phyloP scores from a whole-genome alignment of 2,888 invertebrate species.

The Sarcophaga rosellei region DNA sequence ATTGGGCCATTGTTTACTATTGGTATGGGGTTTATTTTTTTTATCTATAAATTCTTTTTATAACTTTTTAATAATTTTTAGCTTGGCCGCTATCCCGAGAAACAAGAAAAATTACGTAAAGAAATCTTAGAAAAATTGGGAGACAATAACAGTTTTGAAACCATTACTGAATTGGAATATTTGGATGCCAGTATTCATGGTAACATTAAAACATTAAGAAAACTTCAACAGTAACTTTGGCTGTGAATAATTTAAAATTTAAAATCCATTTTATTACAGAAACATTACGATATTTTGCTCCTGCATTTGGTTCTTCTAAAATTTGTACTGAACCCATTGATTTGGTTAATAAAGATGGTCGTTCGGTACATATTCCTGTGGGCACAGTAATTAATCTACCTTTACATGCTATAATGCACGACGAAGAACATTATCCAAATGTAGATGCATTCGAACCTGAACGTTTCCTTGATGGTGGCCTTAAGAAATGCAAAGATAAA shows the following conservation, averaged over 20 bases:
- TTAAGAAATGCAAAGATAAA: constrained; percentile 73
- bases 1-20: constrained; percentile 73
- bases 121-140: constrained; percentile 71
- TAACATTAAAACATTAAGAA: constrained; percentile 45
- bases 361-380: constrained; percentile 72
- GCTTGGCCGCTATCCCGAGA: constrained; percentile 73
- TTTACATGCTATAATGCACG: constrained; percentile 72
- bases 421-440: constrained; percentile 75
- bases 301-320: constrained; percentile 70
- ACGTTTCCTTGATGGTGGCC: constrained; percentile 74
- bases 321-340: constrained; percentile 75
- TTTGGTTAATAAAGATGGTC: constrained; percentile 74
- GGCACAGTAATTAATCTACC: constrained; percentile 74
- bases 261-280: constrained; percentile 69
- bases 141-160: constrained; percentile 72
- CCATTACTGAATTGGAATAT: constrained; percentile 74
- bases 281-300: constrained; percentile 74
- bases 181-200: constrained; percentile 77
- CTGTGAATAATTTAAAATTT: not conserved
- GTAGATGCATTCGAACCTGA: constrained; percentile 76
- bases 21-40: constrained; percentile 65
- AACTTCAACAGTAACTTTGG: too few relatives aligned
- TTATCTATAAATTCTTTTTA: not conserved
- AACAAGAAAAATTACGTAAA: constrained; percentile 72
- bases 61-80: constrained; percentile 25